Evolutionary conservation across 2,797 vertebrate species (phyloP).

Genomic region (Chaetodon trifasciatus): DNA sequence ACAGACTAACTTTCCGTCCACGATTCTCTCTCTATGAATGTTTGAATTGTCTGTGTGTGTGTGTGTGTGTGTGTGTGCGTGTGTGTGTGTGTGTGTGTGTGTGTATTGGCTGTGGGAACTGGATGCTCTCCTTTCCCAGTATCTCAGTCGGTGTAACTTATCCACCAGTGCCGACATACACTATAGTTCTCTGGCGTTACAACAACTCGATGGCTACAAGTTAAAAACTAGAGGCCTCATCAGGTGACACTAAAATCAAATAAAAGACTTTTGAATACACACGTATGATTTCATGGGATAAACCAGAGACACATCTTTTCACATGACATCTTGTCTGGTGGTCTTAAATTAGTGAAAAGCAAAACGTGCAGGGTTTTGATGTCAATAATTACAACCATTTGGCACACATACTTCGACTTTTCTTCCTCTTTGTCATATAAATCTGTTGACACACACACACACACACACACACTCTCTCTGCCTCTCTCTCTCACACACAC

Average conservation of each 20-base stretch:
- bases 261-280: conserved; percentile 1
- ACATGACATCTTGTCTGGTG: conserved; percentile 38
- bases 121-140: conserved; percentile 9
- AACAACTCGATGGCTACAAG: not conserved
- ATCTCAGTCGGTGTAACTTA: conserved; percentile 25
- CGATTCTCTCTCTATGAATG: not conserved
- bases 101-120: not conserved
- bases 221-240: conserved; percentile 6
- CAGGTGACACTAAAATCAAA: not conserved
- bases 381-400: conserved; percentile 62
- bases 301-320: conserved; percentile 3
- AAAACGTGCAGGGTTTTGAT: conserved; percentile 48
- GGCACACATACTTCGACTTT: conserved; percentile 3
- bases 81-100: not conserved
- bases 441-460: conserved; percentile 8
- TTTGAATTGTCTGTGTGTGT: not conserved
- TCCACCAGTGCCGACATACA: conserved; percentile 10
- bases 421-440: conserved; percentile 29
- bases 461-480: not conserved
- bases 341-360: conserved; percentile 36
- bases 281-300: not conserved
- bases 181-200: not conserved
- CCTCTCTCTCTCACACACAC: not conserved
- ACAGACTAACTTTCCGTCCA: not conserved
- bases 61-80: not conserved